A percentile compares a stretch with the other conserved stretches of the same genome.
phyloP scores from a whole-genome alignment of 2,113 vertebrate species.

The Amazona guildingii region DNA sequence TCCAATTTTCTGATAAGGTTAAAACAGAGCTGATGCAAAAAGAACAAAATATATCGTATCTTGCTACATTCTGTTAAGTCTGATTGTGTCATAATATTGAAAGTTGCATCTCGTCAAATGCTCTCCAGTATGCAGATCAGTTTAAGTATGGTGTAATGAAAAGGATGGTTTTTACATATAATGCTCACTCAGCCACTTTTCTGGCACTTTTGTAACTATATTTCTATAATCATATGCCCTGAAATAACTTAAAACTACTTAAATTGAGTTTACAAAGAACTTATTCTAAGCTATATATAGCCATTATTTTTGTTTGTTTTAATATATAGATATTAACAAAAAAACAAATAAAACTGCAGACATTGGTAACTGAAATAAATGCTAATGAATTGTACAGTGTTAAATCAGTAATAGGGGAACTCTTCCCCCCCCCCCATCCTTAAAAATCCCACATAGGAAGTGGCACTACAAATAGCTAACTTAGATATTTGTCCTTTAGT shows the following conservation, averaged over 20 bases:
- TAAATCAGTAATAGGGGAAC: background rate
- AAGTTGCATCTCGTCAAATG: background rate
- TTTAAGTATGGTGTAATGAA: background rate
- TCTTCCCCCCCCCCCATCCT: background rate
- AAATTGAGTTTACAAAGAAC: rapidly evolving
- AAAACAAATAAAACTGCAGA: background rate
- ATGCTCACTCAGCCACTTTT: background rate
- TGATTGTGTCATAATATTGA: background rate
- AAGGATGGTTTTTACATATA: background rate
- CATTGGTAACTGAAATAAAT: background rate
- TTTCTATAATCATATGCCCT: background rate
- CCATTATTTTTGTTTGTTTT: background rate
- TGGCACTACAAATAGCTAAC: background rate
- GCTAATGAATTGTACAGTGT: background rate
- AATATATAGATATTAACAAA: background rate
- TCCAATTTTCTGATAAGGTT: conserved; percentile 33
- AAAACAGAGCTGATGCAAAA: conserved; percentile 32
- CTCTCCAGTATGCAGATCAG: background rate
- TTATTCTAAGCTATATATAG: background rate
- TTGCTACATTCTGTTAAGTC: background rate
- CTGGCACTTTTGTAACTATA: background rate
- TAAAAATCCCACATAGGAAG: background rate
- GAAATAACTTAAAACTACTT: background rate
- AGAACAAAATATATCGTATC: background rate
- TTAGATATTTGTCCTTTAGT: background rate